Base-by-base conservation (phyloP, 2,797 vertebrate genomes). In the Heteromormyrus szaboi region DNA sequence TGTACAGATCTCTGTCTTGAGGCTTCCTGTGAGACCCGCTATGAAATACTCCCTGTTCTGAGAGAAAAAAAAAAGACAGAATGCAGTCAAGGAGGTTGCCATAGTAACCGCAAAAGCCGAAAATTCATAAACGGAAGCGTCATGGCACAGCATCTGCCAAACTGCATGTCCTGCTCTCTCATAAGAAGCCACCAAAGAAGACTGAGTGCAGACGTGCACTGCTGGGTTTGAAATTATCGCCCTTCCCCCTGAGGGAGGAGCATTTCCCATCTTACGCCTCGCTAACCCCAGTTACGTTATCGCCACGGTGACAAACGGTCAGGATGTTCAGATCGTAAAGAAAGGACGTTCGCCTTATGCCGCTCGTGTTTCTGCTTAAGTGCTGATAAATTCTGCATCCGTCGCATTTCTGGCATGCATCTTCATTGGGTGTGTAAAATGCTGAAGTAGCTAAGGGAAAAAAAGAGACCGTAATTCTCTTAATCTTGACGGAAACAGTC, bases 1-100 rank as follows among this genome's bases (percentile, higher is more conserved):
- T 17, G 56, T 48, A 68, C 33, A 68, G 14, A 65, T 87, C 44
- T 29, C 54, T 48, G 56, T 14, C 86, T 65, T 25, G 19, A 65
- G 56, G 86, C 44, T 87, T 87, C 86, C 86, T 50, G 86, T 48
- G n/a, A 50, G 59, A 22, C 62, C 59, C 37, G 22, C 86, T 22
- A 65, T n/a, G 19, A 86, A 86, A 59, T 11, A 59, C 85, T 53
- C 41, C 59, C 86, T 48, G 14, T 48, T 68, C 37, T 12, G 56
- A 46, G 41, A 25, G 12, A 6, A 2, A 46, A 65, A 65, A 11
- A 54, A 86, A 33, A 87, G 29, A 56, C 84, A 33, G 53, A 87
- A 65, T 65, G 86, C 86, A 87, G 86, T 59, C 86, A 65, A 87
- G 86, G 56, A 65, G 37, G 86, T 87, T 87, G 86, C 86, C 56